Base-by-base conservation (phyloP, 2,113 vertebrate species). In the Phylloscopus trochilus region DNA sequence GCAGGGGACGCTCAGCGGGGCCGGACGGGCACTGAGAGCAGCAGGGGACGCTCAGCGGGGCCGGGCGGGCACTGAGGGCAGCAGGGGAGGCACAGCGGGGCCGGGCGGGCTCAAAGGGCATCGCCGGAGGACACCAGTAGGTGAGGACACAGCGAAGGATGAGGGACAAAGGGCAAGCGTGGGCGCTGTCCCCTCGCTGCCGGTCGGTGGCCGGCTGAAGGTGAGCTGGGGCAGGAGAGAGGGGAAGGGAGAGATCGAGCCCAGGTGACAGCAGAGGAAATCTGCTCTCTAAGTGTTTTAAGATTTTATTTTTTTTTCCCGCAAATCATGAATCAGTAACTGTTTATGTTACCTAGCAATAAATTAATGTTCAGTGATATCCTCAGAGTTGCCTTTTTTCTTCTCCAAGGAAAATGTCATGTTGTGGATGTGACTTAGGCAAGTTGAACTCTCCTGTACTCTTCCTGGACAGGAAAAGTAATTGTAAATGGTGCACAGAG, bases 181-280 rank as follows among this genome's bases (percentile, higher is more conserved):
- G 8, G 19, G 7, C 1, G 0, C 22, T 13, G 13, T 4, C 11
- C 14, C 47, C 6, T 63, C 16, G 0, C 22, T 2, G 0, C 33
- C 3, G n/a, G n/a, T n/a, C n/a, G n/a, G n/a, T 17, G 37, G 27
- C 3, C 0, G 2, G 4, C 41, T 31, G 49, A 33, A 49, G 62
- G 21, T 44, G 33, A 12, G 15, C 12, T 2, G 30, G 0, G 0
- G 15, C 19, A 7, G 16, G 19, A 56, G 19, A 0, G 3, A 52
- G 20, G 18, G 15, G 41, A 55, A 28, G 1, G 0, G 17, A 44
- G 11, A 63, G 20, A 20, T 35, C 1, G 6, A 70, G 17, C 10
- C 16, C 16, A 13, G 17, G 31, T 41, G 31, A 79, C 63, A 15
- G 24, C 4, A 10, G 10, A 35, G 11, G 20, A 79, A 31, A 19